Base-by-base conservation (phyloP, 1,140 invertebrate species). In the Philopotamus ludificatus region DNA sequence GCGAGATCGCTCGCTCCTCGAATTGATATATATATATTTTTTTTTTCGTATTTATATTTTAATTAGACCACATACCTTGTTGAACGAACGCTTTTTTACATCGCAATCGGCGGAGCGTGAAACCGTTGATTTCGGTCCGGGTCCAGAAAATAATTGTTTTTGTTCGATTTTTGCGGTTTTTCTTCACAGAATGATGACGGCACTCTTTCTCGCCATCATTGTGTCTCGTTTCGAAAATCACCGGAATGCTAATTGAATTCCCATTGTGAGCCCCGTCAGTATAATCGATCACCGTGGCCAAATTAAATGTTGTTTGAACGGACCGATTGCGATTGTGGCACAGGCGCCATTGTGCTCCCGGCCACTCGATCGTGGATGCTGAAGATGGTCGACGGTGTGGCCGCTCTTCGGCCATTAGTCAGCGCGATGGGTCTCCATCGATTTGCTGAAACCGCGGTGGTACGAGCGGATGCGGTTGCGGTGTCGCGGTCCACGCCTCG, bases 391-490 rank as follows among this genome's bases (percentile, higher is more conserved):
- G n/a, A n/a, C n/a, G n/a, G n/a, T n/a, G n/a, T n/a, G n/a, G n/a
- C n/a, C n/a, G n/a, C n/a, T n/a, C n/a, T 42, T 26, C 39, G 55
- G 55, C 45, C 39, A 58, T 58, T 58, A 58, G 55, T 58, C 55
- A 60, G 57, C 57, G 28, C 26, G 4, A 34, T 58, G 57, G 57
- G 8, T 16, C 44, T 25, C 21, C 57, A 60, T 60, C 42, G 57
- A 60, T 60, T 60, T 60, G 44, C 21, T 47, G 26, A n/a, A 58
- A 58, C 55, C 55, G 41, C 55, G 28, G 1, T 12, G 23, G 42
- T 60, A 60, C 57, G 57, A 26, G 42, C 57, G 57, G 57, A 60
- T 47, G 57, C 57, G 57, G 57, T 60, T 60, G 57, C 20, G 57
- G 57, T 57, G 25, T 16, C 25, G 25, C 25, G 18, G 53, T 41